A percentile compares a stretch with the other conserved stretches of the same genome.
Conservation (phyloP, 2,797 vertebrate genomes). For the Chloroceryle amazona region DNA sequence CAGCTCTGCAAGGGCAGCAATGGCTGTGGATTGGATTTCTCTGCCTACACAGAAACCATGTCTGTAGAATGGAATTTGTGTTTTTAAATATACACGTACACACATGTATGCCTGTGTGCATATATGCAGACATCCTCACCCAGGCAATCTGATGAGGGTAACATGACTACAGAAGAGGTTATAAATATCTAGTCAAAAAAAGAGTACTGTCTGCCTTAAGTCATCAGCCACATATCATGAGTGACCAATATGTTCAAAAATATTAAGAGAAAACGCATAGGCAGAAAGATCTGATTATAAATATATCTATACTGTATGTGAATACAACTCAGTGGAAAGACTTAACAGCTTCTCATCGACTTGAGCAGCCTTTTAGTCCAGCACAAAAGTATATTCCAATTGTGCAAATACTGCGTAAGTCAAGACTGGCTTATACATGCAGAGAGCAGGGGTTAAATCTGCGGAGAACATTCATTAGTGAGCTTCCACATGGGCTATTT, state of each 20-base stretch:
- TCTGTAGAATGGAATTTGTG: neutral
- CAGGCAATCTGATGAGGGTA: neutral
- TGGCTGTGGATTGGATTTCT: neutral
- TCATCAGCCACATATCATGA: neutral
- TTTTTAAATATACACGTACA: neutral
- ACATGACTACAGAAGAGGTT: neutral
- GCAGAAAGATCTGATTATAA: neutral
- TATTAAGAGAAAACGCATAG: neutral
- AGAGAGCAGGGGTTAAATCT: neutral
- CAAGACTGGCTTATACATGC: neutral
- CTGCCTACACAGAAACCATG: neutral
- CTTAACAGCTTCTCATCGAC: neutral
- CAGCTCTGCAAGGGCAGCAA: neutral
- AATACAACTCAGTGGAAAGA: neutral
- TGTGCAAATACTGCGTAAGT: neutral
- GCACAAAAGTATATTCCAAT: neutral
- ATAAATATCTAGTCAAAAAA: neutral
- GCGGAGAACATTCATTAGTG: neutral
- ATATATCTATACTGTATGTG: neutral
- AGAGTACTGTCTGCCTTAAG: neutral
- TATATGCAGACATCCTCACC: neutral
- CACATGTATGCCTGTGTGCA: fast-evolving
- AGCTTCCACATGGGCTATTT: neutral
- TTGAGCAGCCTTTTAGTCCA: neutral
- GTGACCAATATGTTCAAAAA: neutral